Evolutionary conservation across 2,113 vertebrate genomes (phyloP).

Genomic region (Python bivittatus): DNA sequence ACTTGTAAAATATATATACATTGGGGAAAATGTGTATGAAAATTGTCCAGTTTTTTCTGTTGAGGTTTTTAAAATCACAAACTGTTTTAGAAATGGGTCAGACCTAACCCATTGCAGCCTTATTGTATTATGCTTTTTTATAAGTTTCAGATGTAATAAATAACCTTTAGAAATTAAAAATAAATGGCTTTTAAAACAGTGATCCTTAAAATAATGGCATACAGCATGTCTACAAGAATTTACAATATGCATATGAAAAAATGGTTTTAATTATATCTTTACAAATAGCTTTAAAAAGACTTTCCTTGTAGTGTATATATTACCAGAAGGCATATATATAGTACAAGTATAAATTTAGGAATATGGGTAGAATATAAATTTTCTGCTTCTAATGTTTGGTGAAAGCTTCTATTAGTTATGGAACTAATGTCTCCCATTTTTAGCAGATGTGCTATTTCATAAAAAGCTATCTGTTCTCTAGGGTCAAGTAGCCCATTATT

Average conservation of each 20-base stretch:
- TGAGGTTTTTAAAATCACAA: background rate
- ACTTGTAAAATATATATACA: background rate
- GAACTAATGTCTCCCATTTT: background rate
- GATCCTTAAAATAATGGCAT: background rate
- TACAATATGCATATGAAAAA: constrained; percentile 11
- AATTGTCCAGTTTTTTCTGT: background rate
- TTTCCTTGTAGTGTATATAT: background rate
- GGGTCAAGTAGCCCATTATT: constrained; percentile 14
- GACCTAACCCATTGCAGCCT: background rate
- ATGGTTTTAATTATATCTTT: background rate
- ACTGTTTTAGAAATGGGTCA: background rate
- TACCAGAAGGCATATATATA: background rate
- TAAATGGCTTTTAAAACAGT: background rate
- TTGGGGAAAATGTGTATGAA: background rate
- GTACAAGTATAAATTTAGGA: background rate
- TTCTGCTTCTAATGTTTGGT: constrained; percentile 15
- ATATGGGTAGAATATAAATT: background rate
- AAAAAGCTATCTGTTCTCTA: background rate
- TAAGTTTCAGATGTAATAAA: background rate
- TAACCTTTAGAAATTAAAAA: background rate
- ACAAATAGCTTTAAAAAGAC: background rate
- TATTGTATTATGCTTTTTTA: background rate
- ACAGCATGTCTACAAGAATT: background rate
- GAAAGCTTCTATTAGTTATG: background rate
- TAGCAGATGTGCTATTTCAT: background rate